Conservation (phyloP, 2,888 invertebrate species). For the Gnatocerus cornutus region DNA sequence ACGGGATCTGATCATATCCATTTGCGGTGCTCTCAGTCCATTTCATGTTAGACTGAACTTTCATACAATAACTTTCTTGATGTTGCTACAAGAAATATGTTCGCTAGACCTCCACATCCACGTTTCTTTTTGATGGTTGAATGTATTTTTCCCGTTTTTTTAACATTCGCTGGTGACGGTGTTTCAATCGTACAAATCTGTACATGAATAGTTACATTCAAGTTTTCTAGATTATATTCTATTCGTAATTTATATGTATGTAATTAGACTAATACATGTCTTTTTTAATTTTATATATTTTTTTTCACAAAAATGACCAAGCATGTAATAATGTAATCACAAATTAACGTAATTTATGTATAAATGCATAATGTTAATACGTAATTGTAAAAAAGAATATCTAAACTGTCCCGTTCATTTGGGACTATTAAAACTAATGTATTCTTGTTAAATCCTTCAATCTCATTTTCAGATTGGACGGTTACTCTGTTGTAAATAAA, state of each 20-base stretch:
- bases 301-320: conserved; percentile 60
- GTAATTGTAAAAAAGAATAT: conserved; percentile 58
- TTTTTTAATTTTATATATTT: conserved; percentile 59
- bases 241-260: conserved; percentile 51
- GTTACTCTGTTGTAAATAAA: conserved; percentile 63
- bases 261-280: conserved; percentile 52
- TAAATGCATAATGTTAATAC: conserved; percentile 63
- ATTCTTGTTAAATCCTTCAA: conserved; percentile 61
- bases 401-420: conserved; percentile 42
- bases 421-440: conserved; percentile 58
- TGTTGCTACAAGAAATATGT: conserved; percentile 47
- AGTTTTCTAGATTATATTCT: conserved; percentile 49
- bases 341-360: conserved; percentile 61
- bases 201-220: conserved; percentile 48
- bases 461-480: conserved; percentile 56
- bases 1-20: conserved; percentile 53
- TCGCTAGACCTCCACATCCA: conserved; percentile 14
- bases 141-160: conserved; percentile 13
- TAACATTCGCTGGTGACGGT: conserved; percentile 39
- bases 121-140: conserved; percentile 30
- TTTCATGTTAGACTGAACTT: conserved; percentile 50
- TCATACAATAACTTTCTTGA: conserved; percentile 48
- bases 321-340: conserved; percentile 55
- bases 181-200: conserved; percentile 53
- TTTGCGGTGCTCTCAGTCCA: conserved; percentile 55